Evolutionary conservation across 2,888 invertebrate genomes (phyloP).

Genomic region (Acanthosepion pharaonis): DNA sequence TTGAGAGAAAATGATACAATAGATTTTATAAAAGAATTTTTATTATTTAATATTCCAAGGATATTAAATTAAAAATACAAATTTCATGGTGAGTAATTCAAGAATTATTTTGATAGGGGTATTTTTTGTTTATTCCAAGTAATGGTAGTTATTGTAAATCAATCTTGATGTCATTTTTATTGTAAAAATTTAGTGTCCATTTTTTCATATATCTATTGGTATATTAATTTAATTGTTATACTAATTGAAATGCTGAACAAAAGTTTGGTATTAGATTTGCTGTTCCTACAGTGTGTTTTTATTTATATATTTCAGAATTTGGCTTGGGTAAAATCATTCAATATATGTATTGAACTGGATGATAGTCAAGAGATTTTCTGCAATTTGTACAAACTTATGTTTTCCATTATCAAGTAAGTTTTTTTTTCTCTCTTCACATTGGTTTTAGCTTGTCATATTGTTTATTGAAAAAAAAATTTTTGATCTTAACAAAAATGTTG

Average conservation of each 20-base stretch:
- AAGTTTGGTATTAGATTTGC: neutral
- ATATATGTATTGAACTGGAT: constrained; percentile 98
- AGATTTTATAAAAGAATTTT: neutral
- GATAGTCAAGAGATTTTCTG: constrained; percentile 98
- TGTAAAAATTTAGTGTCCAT: too few species aligned
- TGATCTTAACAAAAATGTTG: neutral
- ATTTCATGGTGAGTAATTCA: neutral
- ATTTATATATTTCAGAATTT: constrained; percentile 80
- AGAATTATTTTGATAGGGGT: neutral
- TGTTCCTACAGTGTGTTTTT: neutral
- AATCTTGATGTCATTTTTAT: too few species aligned
- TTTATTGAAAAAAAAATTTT: too few species aligned
- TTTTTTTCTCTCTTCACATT: neutral
- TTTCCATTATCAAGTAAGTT: constrained; percentile 93
- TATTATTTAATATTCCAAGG: neutral
- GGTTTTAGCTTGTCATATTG: neutral
- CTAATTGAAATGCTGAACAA: too few species aligned
- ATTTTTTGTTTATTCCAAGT: too few species aligned
- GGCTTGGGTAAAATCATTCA: constrained; percentile 97
- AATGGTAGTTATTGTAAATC: too few species aligned
- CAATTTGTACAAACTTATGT: constrained; percentile 92
- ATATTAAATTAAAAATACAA: neutral
- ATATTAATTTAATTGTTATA: too few species aligned
- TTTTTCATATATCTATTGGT: too few species aligned
- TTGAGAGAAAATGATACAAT: neutral